Conservation (phyloP, 2,113 vertebrate species). For the Mesoclemmys tuberculata region DNA sequence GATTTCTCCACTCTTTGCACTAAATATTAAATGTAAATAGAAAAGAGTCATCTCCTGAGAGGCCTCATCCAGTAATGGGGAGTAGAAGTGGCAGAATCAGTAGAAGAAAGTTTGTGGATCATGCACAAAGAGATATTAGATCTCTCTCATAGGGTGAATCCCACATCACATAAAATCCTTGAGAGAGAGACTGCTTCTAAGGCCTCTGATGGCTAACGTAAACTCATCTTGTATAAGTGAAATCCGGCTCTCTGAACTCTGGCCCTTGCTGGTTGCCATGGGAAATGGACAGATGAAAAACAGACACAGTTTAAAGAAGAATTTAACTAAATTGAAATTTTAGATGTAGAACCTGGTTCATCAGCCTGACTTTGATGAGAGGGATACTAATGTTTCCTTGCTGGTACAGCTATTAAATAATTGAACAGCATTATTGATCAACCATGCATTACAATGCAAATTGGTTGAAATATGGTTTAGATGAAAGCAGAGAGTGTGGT, state of each 20-base stretch:
- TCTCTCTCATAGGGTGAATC: not conserved
- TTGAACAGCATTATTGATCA: not conserved
- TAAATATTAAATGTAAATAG: slow-evolving; percentile 28
- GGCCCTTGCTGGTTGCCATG: slow-evolving; percentile 29
- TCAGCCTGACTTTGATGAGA: not conserved
- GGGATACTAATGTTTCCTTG: not conserved
- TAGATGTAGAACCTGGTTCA: not conserved
- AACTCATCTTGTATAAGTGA: not conserved
- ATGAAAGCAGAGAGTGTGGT: not conserved
- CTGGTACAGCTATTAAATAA: not conserved
- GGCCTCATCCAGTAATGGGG: not conserved
- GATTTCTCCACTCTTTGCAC: not conserved
- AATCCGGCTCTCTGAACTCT: slow-evolving; percentile 19
- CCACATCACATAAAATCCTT: not conserved
- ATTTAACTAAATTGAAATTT: not conserved
- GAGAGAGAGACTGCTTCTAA: not conserved
- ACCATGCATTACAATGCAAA: not conserved
- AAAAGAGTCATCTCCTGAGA: slow-evolving; percentile 4
- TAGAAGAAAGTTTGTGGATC: not conserved
- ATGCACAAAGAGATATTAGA: rapidly evolving
- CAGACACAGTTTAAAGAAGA: slow-evolving; percentile 29
- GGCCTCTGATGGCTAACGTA: not conserved
- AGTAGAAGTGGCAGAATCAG: not conserved
- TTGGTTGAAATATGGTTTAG: not conserved
- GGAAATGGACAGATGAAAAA: slow-evolving; percentile 26